phyloP scores from a whole-genome alignment of 2,888 invertebrate species.

The Synergus itoensis region DNA sequence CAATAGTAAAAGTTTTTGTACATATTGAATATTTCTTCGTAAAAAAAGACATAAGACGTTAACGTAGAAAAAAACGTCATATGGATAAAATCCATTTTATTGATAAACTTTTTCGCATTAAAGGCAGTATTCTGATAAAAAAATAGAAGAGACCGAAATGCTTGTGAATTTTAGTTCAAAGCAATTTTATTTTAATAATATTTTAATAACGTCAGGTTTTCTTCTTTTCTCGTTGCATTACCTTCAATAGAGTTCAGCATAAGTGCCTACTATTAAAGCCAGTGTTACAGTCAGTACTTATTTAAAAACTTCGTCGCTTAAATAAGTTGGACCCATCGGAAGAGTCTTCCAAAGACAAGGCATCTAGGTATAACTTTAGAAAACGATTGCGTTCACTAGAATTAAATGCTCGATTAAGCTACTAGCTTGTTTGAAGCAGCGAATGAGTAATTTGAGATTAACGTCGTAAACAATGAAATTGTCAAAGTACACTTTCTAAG shows the following conservation, averaged over 20 bases:
- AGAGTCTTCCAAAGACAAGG: slow-evolving; percentile 34
- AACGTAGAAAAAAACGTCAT: not conserved
- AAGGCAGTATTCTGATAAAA: not conserved
- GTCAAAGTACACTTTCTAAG: not conserved
- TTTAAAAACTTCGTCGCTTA: not conserved
- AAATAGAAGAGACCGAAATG: slow-evolving; percentile 1
- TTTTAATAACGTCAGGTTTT: not conserved
- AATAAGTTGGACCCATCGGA: slow-evolving; percentile 2
- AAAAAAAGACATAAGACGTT: not conserved
- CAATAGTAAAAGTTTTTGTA: slow-evolving; percentile 20
- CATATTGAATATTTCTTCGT: slow-evolving; percentile 6
- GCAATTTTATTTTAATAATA: slow-evolving; percentile 13
- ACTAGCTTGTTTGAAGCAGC: not conserved
- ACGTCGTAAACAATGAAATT: not conserved
- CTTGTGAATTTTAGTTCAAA: slow-evolving; percentile 19
- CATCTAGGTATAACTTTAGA: slow-evolving; percentile 10
- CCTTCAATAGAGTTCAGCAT: slow-evolving; percentile 12
- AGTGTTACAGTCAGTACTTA: not conserved
- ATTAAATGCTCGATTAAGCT: not conserved
- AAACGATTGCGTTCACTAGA: not conserved
- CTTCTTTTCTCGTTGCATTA: slow-evolving; percentile 4
- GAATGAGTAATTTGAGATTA: not conserved
- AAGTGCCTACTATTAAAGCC: slow-evolving; percentile 25
- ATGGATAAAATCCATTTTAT: not conserved
- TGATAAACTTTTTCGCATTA: not conserved